A percentile compares a stretch with the other conserved stretches of the same genome.
Conservation (phyloP, 2,888 invertebrate species). For the Dicyrtoma fusca region DNA sequence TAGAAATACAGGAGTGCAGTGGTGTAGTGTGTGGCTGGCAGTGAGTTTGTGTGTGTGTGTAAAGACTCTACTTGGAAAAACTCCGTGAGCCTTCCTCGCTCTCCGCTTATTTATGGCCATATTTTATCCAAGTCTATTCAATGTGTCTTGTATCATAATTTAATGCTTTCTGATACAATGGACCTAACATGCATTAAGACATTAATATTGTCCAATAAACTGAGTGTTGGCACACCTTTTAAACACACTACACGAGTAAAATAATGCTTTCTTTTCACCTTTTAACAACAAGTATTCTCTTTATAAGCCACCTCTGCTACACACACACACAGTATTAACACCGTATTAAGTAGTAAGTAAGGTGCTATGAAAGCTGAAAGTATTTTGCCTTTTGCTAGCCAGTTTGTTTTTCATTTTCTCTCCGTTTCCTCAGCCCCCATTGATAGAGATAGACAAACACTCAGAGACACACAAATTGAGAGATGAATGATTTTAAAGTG, state of each 20-base stretch:
- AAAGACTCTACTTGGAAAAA: background rate
- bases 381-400: no score
- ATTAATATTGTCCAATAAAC: conserved; percentile 28
- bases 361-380: conserved; percentile 9
- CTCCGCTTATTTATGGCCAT: conserved; percentile 40
- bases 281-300: conserved; percentile 36
- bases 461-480: no score
- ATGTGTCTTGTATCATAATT: conserved; percentile 49
- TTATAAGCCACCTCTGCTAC: conserved; percentile 17
- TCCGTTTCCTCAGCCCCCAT: background rate
- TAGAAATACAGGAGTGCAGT: background rate
- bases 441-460: background rate
- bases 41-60: no score
- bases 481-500: background rate
- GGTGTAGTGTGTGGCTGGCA: background rate
- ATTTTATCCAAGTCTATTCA: conserved; percentile 48
- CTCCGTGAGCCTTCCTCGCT: background rate
- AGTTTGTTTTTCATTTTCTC: conserved; percentile 15
- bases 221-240: conserved; percentile 35
- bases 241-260: conserved; percentile 25
- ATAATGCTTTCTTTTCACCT: conserved; percentile 28
- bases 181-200: conserved; percentile 38
- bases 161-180: conserved; percentile 42
- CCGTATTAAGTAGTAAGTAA: no score
- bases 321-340: background rate